Evolutionary conservation across 1,140 invertebrate species (phyloP), one percentile per base, ranked within the genome.

Genomic region (Bombus huntii): DNA sequence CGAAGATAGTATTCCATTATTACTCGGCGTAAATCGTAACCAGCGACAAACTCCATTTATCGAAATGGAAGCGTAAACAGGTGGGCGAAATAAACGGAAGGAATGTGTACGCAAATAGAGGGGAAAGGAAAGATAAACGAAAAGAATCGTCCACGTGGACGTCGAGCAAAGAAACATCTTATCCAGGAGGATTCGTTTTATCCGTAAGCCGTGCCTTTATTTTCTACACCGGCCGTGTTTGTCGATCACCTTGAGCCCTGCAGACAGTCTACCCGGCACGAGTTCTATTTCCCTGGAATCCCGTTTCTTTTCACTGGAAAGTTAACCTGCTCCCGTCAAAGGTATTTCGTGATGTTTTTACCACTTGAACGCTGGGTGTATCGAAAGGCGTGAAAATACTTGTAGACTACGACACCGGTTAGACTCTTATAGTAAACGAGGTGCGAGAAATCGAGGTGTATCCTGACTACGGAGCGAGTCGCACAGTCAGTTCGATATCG

Each of bases 401-500:
- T 39, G 37, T 34, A 57, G 65, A 25, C 66, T 1, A 31, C 18
- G 31, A 2, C 10, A 31, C 62, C 13, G 34, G 72, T 39, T 66
- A 39, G 34, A 12, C 22, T 12, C 18, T 53, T 53, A 53, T 22
- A 22, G 39, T 25, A 73, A 80, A 88, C 68, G 80, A 86, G 74
- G 34, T 70, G 85, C 85, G 62, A 87, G 65, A 78, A 85, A 87
- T 76, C 53, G 74, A 42, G 44, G 53, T 81, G 79, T 76, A 82
- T 89, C 57, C 78, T 66, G 68, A 65, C 62, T 68, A 57, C 42
- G 53, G 59, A 70, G 79, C 74, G 79, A 82, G 86, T 85, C 75
- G 86, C 77, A 86, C 86, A 91, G 90, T 89, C 88, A 93, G 92
- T 93, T 92, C 92, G 88, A 93, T 93, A 93, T 92, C 92, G 90